These are phyloP conservation scores for Rallus crepitans DNA, from an alignment of 2,797 vertebrate species.

Conservation along the genomic window DNA sequence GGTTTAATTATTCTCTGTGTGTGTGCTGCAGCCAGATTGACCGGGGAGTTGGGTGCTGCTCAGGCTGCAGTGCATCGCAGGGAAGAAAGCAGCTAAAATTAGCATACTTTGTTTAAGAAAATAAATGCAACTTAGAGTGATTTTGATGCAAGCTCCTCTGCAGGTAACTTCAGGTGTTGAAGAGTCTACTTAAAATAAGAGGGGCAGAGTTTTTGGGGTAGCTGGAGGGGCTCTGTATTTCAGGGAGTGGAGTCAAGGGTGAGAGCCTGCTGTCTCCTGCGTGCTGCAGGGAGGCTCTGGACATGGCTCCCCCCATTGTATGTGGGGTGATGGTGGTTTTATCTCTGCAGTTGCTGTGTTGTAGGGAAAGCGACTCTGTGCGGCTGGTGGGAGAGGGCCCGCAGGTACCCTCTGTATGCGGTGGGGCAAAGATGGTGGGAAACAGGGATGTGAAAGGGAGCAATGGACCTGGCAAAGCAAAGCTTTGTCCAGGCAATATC, in stretches of 20 bases:
- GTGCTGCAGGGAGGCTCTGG: accelerated
- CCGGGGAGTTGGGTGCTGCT: background rate
- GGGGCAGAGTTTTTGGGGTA: background rate
- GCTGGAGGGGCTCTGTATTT: background rate
- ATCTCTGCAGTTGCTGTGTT: background rate
- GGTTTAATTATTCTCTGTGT: conserved; percentile 37
- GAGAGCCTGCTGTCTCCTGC: background rate
- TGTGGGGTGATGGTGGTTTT: background rate
- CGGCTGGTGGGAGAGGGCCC: background rate
- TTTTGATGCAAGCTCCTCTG: background rate
- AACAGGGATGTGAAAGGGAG: accelerated
- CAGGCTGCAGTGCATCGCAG: background rate
- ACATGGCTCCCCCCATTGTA: accelerated
- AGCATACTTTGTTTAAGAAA: conserved; percentile 1
- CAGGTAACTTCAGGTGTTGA: background rate
- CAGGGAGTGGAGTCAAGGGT: background rate
- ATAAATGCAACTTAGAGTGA: background rate
- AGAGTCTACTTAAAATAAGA: background rate
- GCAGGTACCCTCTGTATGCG: background rate
- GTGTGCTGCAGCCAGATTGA: background rate
- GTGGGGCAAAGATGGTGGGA: background rate
- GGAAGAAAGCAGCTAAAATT: conserved; percentile 42
- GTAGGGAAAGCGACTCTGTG: background rate
- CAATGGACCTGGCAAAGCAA: background rate
- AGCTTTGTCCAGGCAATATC: background rate